phyloP scores from a whole-genome alignment of 2,113 vertebrate species.

The Butastur rufipennis region DNA sequence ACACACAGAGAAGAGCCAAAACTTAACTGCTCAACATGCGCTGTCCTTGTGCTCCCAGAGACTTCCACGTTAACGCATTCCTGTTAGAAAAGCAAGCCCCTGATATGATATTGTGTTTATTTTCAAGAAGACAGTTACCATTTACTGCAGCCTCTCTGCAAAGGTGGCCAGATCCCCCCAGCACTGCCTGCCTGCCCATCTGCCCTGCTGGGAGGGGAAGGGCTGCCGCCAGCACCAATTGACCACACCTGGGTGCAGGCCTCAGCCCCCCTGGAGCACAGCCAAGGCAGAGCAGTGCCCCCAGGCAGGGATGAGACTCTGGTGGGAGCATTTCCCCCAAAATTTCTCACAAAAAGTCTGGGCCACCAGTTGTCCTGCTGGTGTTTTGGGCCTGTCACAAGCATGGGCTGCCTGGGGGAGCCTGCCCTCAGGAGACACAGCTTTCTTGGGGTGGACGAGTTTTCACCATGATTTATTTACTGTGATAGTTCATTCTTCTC shows the following conservation, averaged over 20 bases:
- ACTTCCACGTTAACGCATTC: fast-evolving
- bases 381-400: fast-evolving
- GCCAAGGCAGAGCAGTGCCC: not conserved
- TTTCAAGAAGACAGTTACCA: not conserved
- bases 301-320: fast-evolving
- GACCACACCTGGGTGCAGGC: not conserved
- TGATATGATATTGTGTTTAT: fast-evolving
- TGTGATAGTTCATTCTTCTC: not conserved
- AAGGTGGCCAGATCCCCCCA: fast-evolving
- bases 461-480: not conserved
- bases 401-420: not conserved
- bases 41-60: not conserved
- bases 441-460: not conserved
- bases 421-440: not conserved
- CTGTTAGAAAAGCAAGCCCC: not conserved
- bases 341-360: not conserved
- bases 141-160: not conserved
- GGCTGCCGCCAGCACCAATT: not conserved
- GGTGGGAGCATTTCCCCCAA: fast-evolving
- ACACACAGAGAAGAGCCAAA: not conserved
- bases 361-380: fast-evolving
- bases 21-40: not conserved
- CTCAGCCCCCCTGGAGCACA: not conserved
- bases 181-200: not conserved
- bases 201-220: not conserved